Base-by-base conservation (phyloP, 2,888 invertebrate genomes). In the Papilio demoleus region DNA sequence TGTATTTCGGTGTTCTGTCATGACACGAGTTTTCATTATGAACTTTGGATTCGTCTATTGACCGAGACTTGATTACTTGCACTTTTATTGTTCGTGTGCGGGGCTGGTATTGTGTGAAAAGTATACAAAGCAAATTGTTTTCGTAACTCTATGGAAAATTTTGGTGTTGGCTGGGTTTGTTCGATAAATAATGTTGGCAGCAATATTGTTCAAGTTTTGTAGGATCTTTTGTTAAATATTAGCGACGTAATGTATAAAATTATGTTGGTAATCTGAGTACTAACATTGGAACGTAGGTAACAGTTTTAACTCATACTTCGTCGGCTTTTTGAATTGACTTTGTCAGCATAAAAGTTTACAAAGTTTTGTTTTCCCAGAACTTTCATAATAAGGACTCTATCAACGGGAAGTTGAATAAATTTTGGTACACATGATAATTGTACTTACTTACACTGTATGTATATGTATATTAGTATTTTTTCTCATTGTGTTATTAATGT, bases 71-170 rank as follows among this genome's bases (percentile, higher is more conserved):
- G 22, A 40, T 60, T 60, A 40, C 24, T 60, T 40, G 60, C 40
- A 60, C 38, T 60, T 60, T 60, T 36, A 38, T 60, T 60, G 60
- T 60, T 60, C 59, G n/a, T 14, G 50, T 31, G n/a, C 31, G 60
- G 27, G 8, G 60, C 24, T 40, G 60, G 24, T 24, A 36, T 60
- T 40, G 24, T 58, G 40, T 38, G 22, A 38, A 60, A 60, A 60
- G 24, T 24, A 40, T 60, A 60, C 36, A 60, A 40, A 24, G 40
- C 53, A 40, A 40, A 38, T 61, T 38, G 40, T 47, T 27, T 63
- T 63, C 31, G 31, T 31, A 56, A 31, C 31, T 56, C 31, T 1
- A 56, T 56, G 31, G 53, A 56, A 56, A 31, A 31, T 31, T 31
- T 53, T 56, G 27, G n/a, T 31, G 27, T 27, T 53, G n/a, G 31